phyloP scores from a whole-genome alignment of 2,797 vertebrate genomes.

The Eidolon dupreanum region DNA sequence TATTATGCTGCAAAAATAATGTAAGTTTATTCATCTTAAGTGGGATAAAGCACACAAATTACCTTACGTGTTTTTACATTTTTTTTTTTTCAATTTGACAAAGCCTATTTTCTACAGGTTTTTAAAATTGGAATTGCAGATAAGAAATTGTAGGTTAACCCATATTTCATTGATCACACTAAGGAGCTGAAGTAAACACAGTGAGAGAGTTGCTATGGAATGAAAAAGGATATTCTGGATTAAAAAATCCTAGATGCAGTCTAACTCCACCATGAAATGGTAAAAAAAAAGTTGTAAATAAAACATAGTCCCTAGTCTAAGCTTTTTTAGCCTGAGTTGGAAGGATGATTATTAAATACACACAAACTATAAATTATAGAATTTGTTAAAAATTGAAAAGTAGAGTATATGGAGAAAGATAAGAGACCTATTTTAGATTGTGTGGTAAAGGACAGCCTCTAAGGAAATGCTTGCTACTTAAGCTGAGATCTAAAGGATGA shows the following conservation, averaged over 20 bases:
- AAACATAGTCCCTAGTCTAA: neutral
- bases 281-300: neutral
- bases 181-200: neutral
- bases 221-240: neutral
- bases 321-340: neutral
- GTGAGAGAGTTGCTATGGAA: neutral
- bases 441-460: neutral
- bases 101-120: neutral
- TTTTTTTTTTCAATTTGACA: neutral
- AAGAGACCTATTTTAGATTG: neutral
- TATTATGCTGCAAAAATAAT: neutral
- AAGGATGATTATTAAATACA: neutral
- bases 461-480: neutral
- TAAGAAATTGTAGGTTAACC: neutral
- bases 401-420: neutral
- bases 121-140: neutral
- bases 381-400: neutral
- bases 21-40: neutral
- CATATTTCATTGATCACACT: neutral
- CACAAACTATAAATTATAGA: neutral
- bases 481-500: neutral
- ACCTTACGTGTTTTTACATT: neutral
- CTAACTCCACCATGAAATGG: neutral
- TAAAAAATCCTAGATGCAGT: neutral
- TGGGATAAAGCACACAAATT: neutral